A percentile compares a stretch with the other conserved stretches of the same genome.
Conservation (phyloP, 2,797 vertebrate genomes). For the Microcaecilia unicolor region DNA sequence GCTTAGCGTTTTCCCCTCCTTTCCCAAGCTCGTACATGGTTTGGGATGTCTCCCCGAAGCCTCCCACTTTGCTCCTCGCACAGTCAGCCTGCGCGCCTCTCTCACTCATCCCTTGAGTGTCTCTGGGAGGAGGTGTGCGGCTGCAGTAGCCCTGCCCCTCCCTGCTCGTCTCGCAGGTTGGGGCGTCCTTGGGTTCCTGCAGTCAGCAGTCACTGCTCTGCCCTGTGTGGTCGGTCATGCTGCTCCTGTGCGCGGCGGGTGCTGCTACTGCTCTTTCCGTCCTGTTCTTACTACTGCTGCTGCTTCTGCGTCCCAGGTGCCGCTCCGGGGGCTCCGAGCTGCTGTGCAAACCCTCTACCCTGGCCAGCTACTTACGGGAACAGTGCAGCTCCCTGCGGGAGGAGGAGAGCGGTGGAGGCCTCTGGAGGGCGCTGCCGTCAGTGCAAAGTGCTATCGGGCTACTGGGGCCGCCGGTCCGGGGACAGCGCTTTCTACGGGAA, state of each 20-base stretch:
- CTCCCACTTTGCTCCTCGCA: too few species aligned
- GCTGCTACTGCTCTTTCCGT: too few species aligned
- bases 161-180: not conserved
- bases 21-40: too few species aligned
- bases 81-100: too few species aligned
- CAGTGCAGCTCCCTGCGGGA: slow-evolving; percentile 55
- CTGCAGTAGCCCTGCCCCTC: too few species aligned
- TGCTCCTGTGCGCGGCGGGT: slow-evolving; percentile 49
- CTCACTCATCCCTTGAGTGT: too few species aligned
- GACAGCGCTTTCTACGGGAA: slow-evolving; percentile 64
- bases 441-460: slow-evolving; percentile 55
- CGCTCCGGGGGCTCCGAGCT: slow-evolving; percentile 10
- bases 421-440: slow-evolving; percentile 52
- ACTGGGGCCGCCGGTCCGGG: slow-evolving; percentile 51
- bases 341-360: slow-evolving; percentile 66
- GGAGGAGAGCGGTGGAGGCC: slow-evolving; percentile 41
- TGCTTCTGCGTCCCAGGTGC: slow-evolving; percentile 13
- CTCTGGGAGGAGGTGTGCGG: too few species aligned
- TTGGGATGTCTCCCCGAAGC: too few species aligned
- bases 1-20: too few species aligned
- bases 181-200: not conserved
- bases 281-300: slow-evolving; percentile 48
- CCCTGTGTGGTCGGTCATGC: slow-evolving; percentile 26
- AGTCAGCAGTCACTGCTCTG: not conserved
- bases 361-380: slow-evolving; percentile 66